Evolutionary conservation across 2,888 invertebrate genomes (phyloP).

Genomic region (Chorisops tibialis): DNA sequence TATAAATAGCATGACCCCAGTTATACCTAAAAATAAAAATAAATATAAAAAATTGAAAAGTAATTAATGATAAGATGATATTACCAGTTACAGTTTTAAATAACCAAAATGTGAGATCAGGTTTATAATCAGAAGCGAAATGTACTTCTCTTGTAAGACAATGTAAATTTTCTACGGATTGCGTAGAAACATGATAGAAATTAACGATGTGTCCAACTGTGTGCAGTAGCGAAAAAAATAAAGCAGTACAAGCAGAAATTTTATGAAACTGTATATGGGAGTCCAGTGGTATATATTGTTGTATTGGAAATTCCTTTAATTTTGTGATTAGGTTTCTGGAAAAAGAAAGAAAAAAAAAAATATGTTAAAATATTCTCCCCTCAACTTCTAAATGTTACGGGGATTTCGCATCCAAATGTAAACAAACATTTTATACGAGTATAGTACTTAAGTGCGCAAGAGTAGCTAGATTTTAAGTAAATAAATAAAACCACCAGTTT

Average conservation of each 20-base stretch:
- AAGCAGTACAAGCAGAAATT: conserved; percentile 90
- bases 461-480: too few species aligned
- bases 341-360: conserved; percentile 49
- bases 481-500: too few species aligned
- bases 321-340: conserved; percentile 86
- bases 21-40: conserved; percentile 64
- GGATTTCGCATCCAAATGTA: too few species aligned
- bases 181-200: conserved; percentile 96
- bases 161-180: conserved; percentile 85
- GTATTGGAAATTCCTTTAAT: conserved; percentile 88
- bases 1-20: conserved; percentile 81
- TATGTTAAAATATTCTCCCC: too few species aligned
- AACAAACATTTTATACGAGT: too few species aligned
- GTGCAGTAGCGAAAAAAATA: conserved; percentile 89
- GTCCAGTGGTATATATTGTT: conserved; percentile 90
- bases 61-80: conserved; percentile 16
- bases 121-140: conserved; percentile 90
- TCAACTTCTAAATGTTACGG: too few species aligned
- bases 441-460: too few species aligned
- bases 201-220: conserved; percentile 94
- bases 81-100: conserved; percentile 91
- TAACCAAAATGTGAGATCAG: conserved; percentile 92
- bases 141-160: conserved; percentile 92
- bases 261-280: conserved; percentile 97
- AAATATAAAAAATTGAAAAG: background rate